Base-by-base conservation (phyloP, 2,113 vertebrate species). In the Neogale vison region DNA sequence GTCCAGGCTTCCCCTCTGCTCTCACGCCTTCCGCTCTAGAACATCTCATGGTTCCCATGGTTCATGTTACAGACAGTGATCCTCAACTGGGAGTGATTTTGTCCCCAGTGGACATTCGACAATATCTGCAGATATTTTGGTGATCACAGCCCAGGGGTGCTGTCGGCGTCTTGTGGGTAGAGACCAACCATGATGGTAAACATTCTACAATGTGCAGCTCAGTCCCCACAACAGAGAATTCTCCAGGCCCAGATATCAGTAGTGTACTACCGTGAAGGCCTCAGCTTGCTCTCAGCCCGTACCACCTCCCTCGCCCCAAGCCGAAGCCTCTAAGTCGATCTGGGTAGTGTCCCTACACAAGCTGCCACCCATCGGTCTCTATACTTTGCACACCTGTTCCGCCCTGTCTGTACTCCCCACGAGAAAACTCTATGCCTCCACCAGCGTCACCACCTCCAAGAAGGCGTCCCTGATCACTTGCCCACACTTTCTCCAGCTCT, bases 201-300 rank as follows among this genome's bases (percentile, higher is more conserved):
- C 52, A 11, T 23, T 67, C 65, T 39, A 23, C 24, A 34, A 17
- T 0, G 3, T 39, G 6, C 34, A 42, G 9, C 18, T 65, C 26
- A 6, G 23, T n/a, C 42, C 52, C 80, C 36, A 26, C 26, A 14
- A 18, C 79, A 45, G 85, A 61, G 52, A 74, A 17, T 18, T 36
- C n/a, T 18, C 24, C 59, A 42, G 55, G 17, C 80, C 88, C 24
- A 52, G 52, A 52, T n/a, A 42, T 15, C 39, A 13, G 1, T 0
- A 3, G 50, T 3, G 3, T 5, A 0, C 20, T 1, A 3, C 3
- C 13, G 1, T 7, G 31, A 39, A 36, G 39, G 24, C 76, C 39
- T 50, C 20, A 17, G 14, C 29, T 59, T n/a, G 24, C 79, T 21
- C 26, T 79, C 59, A 61, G 34, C 13, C 4, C 47, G 26, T 24